Conservation (phyloP, 1,140 invertebrate genomes). For the Potamilus streckersoni region DNA sequence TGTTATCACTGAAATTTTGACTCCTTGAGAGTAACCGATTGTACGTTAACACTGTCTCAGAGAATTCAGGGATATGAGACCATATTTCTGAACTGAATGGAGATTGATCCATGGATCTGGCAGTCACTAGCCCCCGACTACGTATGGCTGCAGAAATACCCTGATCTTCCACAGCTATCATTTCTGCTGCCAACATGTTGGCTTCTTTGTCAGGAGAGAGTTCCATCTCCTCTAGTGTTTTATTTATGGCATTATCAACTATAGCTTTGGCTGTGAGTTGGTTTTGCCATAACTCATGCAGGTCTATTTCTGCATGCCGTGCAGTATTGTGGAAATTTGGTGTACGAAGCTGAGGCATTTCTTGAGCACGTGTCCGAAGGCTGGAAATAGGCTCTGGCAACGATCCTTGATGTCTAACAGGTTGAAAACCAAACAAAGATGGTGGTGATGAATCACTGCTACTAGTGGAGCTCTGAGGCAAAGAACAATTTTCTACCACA, state of each 20-base stretch:
- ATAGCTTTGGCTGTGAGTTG: conserved; percentile 78
- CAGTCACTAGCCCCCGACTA: conserved; percentile 70
- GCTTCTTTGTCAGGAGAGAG: conserved; percentile 69
- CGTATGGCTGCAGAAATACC: conserved; percentile 76
- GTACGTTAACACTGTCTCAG: not conserved
- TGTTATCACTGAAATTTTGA: not conserved
- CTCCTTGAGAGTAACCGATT: not conserved
- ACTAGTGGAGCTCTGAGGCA: not conserved
- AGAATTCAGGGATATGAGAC: not conserved
- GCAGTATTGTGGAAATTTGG: conserved; percentile 7
- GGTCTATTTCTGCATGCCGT: conserved; percentile 7
- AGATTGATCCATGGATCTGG: not conserved
- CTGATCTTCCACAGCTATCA: conserved; percentile 75
- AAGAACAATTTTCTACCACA: too few species aligned
- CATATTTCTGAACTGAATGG: not conserved
- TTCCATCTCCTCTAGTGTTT: conserved; percentile 75
- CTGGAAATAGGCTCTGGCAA: not conserved
- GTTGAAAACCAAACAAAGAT: not conserved
- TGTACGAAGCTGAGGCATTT: not conserved
- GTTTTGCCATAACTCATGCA: conserved; percentile 73
- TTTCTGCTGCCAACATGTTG: conserved; percentile 72
- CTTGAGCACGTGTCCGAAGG: conserved; percentile 8
- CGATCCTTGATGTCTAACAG: not conserved
- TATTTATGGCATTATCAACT: conserved; percentile 80
- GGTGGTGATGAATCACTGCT: not conserved